Percentiles rank a stretch among this genome's conserved stretches.
These are phyloP conservation scores for Zygogramma bicolorata DNA, from an alignment of 2,888 invertebrate species.

Conservation along the genomic window DNA sequence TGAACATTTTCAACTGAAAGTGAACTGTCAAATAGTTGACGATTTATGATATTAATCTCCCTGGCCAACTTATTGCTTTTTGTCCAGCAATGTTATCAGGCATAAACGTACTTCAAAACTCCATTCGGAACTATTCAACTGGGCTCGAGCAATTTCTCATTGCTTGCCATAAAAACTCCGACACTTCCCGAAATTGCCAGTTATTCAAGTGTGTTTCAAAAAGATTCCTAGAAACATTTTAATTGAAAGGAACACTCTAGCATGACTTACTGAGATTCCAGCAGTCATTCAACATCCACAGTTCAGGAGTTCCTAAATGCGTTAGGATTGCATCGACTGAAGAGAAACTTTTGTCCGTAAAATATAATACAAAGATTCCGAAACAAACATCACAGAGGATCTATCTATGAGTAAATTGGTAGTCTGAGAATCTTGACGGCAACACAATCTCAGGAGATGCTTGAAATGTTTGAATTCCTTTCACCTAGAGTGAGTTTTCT, in stretches of 20 bases:
- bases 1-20: too few species aligned
- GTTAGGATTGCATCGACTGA: neutral
- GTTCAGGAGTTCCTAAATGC: neutral
- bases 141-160: neutral
- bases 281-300: neutral
- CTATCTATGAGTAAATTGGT: neutral
- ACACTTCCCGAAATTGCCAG: neutral
- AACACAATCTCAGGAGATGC: neutral
- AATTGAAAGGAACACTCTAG: neutral
- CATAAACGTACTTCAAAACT: neutral
- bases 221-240: neutral
- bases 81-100: too few species aligned
- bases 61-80: too few species aligned
- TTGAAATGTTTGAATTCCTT: neutral
- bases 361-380: neutral
- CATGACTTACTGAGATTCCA: neutral
- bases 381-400: neutral
- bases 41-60: too few species aligned
- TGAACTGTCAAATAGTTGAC: too few species aligned
- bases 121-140: neutral
- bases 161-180: neutral
- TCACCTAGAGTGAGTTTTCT: neutral
- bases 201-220: neutral
- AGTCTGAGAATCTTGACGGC: neutral
- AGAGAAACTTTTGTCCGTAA: neutral